These are phyloP conservation scores for Burhinus oedicnemus DNA, from an alignment of 2,113 vertebrate genomes.

Conservation along the genomic window DNA sequence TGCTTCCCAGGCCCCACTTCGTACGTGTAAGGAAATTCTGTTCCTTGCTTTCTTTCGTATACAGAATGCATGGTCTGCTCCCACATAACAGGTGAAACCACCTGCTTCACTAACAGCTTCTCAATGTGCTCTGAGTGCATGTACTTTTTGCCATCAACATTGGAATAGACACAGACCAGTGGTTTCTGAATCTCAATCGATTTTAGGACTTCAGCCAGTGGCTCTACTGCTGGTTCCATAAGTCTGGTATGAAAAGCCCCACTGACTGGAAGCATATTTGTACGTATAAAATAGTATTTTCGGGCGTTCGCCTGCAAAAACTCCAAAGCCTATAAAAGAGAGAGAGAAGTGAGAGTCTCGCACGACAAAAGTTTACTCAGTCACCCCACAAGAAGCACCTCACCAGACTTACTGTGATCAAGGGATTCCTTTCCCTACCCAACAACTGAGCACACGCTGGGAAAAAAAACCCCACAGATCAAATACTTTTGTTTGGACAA, in stretches of 20 bases:
- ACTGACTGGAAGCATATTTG: conserved; percentile 85
- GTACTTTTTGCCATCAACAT: conserved; percentile 86
- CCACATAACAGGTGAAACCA: conserved; percentile 91
- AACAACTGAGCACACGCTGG: background rate
- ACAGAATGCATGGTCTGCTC: conserved; percentile 93
- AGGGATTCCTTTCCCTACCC: background rate
- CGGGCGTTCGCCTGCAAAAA: conserved; percentile 88
- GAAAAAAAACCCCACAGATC: background rate
- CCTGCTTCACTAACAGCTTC: conserved; percentile 84
- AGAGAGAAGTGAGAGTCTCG: background rate
- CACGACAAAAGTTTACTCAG: background rate
- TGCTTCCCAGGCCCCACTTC: conserved; percentile 91
- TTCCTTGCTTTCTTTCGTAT: conserved; percentile 82
- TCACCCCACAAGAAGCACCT: background rate
- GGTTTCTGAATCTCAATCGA: conserved; percentile 82
- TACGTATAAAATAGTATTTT: conserved; percentile 77
- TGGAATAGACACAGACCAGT: conserved; percentile 86
- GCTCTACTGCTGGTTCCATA: conserved; percentile 84
- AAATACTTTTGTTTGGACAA: background rate
- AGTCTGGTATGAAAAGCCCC: conserved; percentile 92
- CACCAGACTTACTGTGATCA: fast-evolving
- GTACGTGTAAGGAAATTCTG: conserved; percentile 84
- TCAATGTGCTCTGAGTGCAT: conserved; percentile 77
- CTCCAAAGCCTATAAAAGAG: conserved; percentile 82
- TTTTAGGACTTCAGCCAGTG: conserved; percentile 79